Percentiles rank a stretch among this genome's conserved stretches.
These are phyloP conservation scores for Sinonovacula constricta DNA, from an alignment of 1,140 invertebrate genomes.

Conservation along the genomic window DNA sequence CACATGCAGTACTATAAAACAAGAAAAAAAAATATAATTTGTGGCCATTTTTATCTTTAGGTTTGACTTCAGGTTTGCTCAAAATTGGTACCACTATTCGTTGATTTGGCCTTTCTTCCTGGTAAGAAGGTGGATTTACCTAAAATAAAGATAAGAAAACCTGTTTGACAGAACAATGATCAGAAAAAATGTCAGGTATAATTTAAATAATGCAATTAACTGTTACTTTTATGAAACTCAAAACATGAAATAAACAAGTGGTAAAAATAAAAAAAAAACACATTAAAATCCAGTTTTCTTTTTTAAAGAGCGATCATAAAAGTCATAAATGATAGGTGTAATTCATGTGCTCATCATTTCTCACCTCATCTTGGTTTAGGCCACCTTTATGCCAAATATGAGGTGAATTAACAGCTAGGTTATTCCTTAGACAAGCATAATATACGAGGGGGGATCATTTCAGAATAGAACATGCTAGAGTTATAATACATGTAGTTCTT, in stretches of 20 bases:
- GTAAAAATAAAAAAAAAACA: neutral
- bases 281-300: neutral
- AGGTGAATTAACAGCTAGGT: too few relatives aligned
- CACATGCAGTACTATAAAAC: too few relatives aligned
- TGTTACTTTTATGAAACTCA: neutral
- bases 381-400: too few relatives aligned
- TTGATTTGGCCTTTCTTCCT: slow-evolving; percentile 65
- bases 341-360: neutral
- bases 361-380: neutral
- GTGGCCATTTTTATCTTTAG: too few relatives aligned
- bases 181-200: neutral
- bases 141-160: slow-evolving; percentile 39
- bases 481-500: neutral
- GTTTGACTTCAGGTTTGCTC: slow-evolving; percentile 5
- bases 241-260: neutral
- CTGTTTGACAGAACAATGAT: neutral
- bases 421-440: neutral
- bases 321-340: neutral
- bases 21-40: too few relatives aligned
- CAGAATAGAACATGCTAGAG: neutral
- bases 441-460: neutral
- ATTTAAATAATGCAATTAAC: neutral
- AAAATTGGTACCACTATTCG: slow-evolving; percentile 54
- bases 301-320: neutral
- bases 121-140: slow-evolving; percentile 71